Conservation (phyloP, 2,888 invertebrate genomes). For the Conus canariensis region DNA sequence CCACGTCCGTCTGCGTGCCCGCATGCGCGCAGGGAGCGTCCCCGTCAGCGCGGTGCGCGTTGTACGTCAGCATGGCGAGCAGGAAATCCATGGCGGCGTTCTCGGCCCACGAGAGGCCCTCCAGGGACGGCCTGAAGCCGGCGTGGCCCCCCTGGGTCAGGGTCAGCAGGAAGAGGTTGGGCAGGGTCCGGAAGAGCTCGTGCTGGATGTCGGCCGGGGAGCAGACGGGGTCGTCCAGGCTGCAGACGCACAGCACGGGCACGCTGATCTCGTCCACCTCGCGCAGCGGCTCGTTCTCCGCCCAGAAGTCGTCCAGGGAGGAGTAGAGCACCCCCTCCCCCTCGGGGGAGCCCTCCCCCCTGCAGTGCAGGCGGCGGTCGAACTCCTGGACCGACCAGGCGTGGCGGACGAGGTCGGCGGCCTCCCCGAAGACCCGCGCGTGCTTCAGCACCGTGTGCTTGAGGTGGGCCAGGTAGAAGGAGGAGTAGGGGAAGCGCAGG, state of each 20-base stretch:
- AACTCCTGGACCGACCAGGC: slow-evolving; percentile 60
- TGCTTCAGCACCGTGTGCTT: slow-evolving; percentile 65
- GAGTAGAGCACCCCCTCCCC: slow-evolving; percentile 40
- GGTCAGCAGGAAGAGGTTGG: slow-evolving; percentile 70
- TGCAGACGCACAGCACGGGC: slow-evolving; percentile 72
- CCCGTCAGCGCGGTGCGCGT: background rate
- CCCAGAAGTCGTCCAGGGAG: slow-evolving; percentile 71
- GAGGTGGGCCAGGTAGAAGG: slow-evolving; percentile 59
- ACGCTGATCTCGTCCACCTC: slow-evolving; percentile 73
- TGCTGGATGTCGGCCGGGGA: slow-evolving; percentile 63
- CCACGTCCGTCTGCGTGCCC: slow-evolving; percentile 9
- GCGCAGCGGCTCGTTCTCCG: slow-evolving; percentile 70
- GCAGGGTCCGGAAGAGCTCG: slow-evolving; percentile 70
- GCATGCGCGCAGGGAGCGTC: background rate
- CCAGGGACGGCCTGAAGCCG: slow-evolving; percentile 67
- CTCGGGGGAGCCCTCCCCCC: background rate
- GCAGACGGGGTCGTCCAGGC: slow-evolving; percentile 72
- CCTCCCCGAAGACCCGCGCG: slow-evolving; percentile 58
- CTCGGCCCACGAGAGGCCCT: slow-evolving; percentile 64
- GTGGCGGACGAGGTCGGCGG: slow-evolving; percentile 58
- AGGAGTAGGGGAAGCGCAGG: slow-evolving; percentile 58
- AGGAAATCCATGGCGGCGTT: slow-evolving; percentile 64
- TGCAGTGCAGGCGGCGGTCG: slow-evolving; percentile 58
- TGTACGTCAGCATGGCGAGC: slow-evolving; percentile 54
- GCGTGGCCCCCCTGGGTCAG: slow-evolving; percentile 72